phyloP scores from a whole-genome alignment of 2,888 invertebrate genomes.

The Seladonia tumulorum region DNA sequence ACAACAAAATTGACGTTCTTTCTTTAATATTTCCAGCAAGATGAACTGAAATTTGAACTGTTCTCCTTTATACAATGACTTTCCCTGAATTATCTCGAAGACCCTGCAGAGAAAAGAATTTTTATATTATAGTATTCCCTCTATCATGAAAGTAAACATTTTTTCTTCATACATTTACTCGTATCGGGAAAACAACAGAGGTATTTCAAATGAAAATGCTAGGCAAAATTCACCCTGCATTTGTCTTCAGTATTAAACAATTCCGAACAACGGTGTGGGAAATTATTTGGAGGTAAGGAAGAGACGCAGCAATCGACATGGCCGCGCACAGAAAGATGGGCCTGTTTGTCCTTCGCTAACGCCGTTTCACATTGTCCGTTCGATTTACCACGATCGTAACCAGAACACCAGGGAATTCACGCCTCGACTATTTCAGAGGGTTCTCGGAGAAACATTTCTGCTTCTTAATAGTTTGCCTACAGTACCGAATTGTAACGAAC shows the following conservation, averaged over 20 bases:
- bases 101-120: too few relatives aligned
- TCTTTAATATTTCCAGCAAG: too few relatives aligned
- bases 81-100: too few relatives aligned
- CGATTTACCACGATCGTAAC: constrained; percentile 24
- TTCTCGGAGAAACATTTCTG: not conserved
- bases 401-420: constrained; percentile 26
- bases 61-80: too few relatives aligned
- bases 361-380: constrained; percentile 55
- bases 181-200: too few relatives aligned
- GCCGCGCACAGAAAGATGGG: constrained; percentile 63
- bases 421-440: not conserved
- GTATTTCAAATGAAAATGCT: too few relatives aligned
- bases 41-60: too few relatives aligned
- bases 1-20: too few relatives aligned
- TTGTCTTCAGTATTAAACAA: constrained; percentile 19
- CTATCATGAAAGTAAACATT: too few relatives aligned
- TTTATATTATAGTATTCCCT: too few relatives aligned
- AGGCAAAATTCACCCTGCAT: not conserved
- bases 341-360: constrained; percentile 59
- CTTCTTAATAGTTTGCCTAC: not conserved
- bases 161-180: too few relatives aligned
- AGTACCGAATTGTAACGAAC: not conserved
- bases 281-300: constrained; percentile 51
- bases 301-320: constrained; percentile 29
- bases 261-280: constrained; percentile 29